Evolutionary conservation across 2,797 vertebrate species (phyloP).

Genomic region (Mormyrus proboscirostris): DNA sequence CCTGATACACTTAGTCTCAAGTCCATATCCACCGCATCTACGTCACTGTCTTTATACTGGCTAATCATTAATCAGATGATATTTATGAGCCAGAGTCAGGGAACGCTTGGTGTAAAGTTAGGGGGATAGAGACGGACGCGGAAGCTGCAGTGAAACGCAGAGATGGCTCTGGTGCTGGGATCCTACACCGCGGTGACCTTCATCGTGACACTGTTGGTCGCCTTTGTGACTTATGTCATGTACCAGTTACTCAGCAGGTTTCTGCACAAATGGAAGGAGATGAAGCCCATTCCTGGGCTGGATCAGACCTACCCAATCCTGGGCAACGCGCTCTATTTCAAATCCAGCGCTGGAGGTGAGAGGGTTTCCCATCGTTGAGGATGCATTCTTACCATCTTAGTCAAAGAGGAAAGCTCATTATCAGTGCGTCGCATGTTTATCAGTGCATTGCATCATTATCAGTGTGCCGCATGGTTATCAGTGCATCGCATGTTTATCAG

Average conservation of each 20-base stretch:
- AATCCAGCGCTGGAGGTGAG: slow-evolving; percentile 56
- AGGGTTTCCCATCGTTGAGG: background rate
- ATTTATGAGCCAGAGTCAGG: background rate
- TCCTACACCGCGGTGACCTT: slow-evolving; percentile 37
- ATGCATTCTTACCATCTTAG: background rate
- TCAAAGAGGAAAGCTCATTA: background rate
- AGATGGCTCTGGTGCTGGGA: slow-evolving; percentile 43
- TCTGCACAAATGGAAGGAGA: slow-evolving; percentile 51
- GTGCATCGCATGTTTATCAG: no score
- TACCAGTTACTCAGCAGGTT: slow-evolving; percentile 51
- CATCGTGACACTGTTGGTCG: slow-evolving; percentile 38
- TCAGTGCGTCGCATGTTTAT: background rate
- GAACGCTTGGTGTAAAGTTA: background rate
- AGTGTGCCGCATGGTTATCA: no score
- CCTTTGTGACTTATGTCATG: slow-evolving; percentile 46
- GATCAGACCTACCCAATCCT: slow-evolving; percentile 49
- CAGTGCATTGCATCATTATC: no score
- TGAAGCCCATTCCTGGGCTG: slow-evolving; percentile 55
- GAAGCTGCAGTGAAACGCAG: background rate
- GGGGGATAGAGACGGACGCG: background rate
- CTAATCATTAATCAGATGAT: background rate
- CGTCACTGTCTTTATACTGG: background rate
- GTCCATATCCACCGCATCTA: background rate
- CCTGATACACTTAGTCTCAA: background rate
- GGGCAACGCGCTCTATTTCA: slow-evolving; percentile 58